Conservation (phyloP, 92 coral and sea anemone species). For the Hydrozoanthus gracilis region DNA sequence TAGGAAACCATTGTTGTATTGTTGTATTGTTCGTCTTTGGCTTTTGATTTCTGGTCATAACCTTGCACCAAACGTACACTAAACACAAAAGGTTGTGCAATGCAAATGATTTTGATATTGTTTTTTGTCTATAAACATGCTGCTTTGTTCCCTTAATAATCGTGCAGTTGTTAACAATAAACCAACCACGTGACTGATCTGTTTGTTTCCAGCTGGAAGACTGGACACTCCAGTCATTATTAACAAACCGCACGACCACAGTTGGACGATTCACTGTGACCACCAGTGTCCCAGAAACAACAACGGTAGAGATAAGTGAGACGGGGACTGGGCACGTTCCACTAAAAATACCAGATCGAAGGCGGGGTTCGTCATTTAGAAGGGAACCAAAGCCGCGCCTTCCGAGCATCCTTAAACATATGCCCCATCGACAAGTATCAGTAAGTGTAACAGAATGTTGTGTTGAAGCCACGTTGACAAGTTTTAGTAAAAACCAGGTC, state of each 20-base stretch:
- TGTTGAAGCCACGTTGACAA: too few relatives aligned
- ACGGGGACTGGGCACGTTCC: slow-evolving; percentile 3
- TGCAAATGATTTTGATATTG: too few relatives aligned
- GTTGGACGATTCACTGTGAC: slow-evolving; percentile 98
- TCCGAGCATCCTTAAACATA: slow-evolving; percentile 24
- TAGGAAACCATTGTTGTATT: too few relatives aligned
- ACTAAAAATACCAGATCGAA: slow-evolving; percentile 2
- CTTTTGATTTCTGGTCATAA: too few relatives aligned
- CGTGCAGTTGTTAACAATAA: too few relatives aligned
- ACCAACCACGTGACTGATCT: too few relatives aligned
- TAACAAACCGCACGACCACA: slow-evolving; percentile 84
- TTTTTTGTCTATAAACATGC: too few relatives aligned
- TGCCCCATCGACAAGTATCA: slow-evolving; percentile 18
- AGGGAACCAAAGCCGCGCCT: slow-evolving; percentile 3
- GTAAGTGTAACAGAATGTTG: neutral
- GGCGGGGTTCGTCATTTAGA: slow-evolving; percentile 20
- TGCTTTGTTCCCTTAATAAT: too few relatives aligned
- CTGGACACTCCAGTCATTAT: slow-evolving; percentile 92
- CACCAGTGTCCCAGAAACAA: slow-evolving; percentile 59
- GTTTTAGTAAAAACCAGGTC: too few relatives aligned
- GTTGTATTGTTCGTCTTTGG: too few relatives aligned
- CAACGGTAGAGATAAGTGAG: slow-evolving; percentile 29
- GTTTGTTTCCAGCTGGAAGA: slow-evolving; percentile 83
- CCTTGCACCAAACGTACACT: too few relatives aligned
- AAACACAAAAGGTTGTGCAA: too few relatives aligned